Evolutionary conservation across 2,113 vertebrate genomes (phyloP), one percentile per base, ranked within the genome.

Genomic region (Mirounga angustirostris): DNA sequence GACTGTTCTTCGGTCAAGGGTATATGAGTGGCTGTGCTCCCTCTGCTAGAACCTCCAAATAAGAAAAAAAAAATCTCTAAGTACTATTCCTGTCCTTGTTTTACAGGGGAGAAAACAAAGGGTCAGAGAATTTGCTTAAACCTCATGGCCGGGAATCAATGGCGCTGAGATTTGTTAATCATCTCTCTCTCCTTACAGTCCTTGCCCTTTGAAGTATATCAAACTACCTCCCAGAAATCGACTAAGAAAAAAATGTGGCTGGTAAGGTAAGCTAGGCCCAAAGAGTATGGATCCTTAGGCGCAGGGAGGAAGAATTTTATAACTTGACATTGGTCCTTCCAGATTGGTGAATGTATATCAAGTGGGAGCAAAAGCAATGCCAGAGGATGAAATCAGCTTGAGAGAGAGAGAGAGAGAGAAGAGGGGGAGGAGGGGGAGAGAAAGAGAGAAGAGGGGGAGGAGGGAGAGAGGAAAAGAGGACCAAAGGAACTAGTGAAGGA

Each of bases 81-180:
- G 26, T 50, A 50, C 74, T 30, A 50, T 50, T 50, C 18, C 3
- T 50, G 21, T 33, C 74, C 76, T 95, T 82, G 80, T 46, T 94
- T 80, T 81, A 92, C 16, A 78, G 65, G 74, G 87, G 88, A 92
- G 74, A 92, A 97, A 92, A 89, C 52, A 94, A 90, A 94, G 83
- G 15, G 16, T 88, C 81, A 84, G 67, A 69, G 54, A 83, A 59
- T 43, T 94, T 94, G 89, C 71, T 81, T 83, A 92, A 83, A 80
- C 67, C 85, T 91, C 50, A 40, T 12, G 26, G 85, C 50, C 76
- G 73, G 58, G 19, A 59, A 93, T 91, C 36, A 90, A 21, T 4
- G 18, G 33, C 82, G 93, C 54, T 46, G 46, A 93, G 78, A 82
- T 63, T 50, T 85, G 54, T 73, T 73, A 85, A 89, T 92, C 71